Evolutionary conservation across 2,888 invertebrate species (phyloP).

Genomic region (Corbicula japonica): DNA sequence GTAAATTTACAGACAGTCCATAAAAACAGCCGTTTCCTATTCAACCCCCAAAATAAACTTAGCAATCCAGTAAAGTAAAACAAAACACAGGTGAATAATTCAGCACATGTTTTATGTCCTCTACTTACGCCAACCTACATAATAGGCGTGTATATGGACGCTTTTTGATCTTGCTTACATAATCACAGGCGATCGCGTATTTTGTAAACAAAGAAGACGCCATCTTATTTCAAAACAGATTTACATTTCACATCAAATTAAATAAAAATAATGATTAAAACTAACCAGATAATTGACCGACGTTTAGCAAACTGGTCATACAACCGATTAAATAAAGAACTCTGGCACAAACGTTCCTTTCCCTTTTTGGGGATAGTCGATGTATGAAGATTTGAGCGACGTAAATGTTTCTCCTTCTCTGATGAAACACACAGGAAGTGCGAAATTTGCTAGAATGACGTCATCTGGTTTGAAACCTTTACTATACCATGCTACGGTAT

Average conservation of each 20-base stretch:
- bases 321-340: conserved; percentile 59
- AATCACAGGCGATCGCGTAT: background rate
- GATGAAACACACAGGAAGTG: conserved; percentile 33
- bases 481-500: no score
- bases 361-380: conserved; percentile 29
- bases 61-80: no score
- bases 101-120: no score
- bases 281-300: conserved; percentile 67
- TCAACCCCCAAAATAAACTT: no score
- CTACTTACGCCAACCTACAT: no score
- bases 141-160: no score
- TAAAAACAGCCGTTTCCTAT: no score
- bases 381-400: conserved; percentile 28
- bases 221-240: conserved; percentile 24
- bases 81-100: no score
- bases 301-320: conserved; percentile 68
- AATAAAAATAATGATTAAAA: background rate
- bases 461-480: no score
- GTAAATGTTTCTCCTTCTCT: no score
- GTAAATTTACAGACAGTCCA: no score
- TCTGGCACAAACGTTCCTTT: conserved; percentile 12
- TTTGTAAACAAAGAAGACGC: conserved; percentile 39
- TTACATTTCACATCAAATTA: background rate
- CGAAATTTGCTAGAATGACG: conserved; percentile 24
- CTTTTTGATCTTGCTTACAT: background rate